Evolutionary conservation across 2,797 vertebrate species (phyloP), one percentile per base, ranked within the genome.

Genomic region (Sebastes steindachneri): DNA sequence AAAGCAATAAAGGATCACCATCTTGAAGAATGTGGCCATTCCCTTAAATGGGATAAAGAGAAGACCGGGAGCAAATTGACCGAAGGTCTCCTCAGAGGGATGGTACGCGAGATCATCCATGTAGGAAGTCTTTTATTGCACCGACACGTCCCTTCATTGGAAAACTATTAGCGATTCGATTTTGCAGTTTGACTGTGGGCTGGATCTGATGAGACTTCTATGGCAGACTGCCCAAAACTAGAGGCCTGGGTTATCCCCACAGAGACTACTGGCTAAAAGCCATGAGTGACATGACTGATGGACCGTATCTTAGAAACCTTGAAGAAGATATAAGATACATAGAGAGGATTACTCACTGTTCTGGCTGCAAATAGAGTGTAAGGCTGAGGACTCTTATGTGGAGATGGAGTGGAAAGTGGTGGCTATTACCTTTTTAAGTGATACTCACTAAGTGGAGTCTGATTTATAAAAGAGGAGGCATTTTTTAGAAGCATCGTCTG

Each of bases 81-180:
- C 25, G 17, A 51, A 64, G 29, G 19, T 59, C n/a, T 45, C 59
- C 25, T 66, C 37, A 31, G 8, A 53, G 53, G 48, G 14, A 67
- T 2, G 31, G 66, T 11, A 33, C 60, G n/a, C 14, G 7, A 12
- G 37, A 59, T 9, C 37, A 69, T 78, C 66, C 5, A 14, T 53
- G 65, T 35, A 59, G 15, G 23, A 64, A 28, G 70, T 41, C 8
- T 28, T 62, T 48, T 64, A 71, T 41, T 60, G 53, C 72, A 48
- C 11, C 2, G 9, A 41, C 17, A 35, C 66, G 66, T 67, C 26
- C 21, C 1, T 3, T 9, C 21, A 62, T 67, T 67, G 69, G 63
- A 82, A 63, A 82, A 75, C 67, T 72, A 59, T 72, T 54, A 71
- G 45, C 4, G 35, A 68, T 45, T 75, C 1, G 2, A 68, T 72